These are phyloP conservation scores for Sternotherus odoratus DNA, from an alignment of 2,797 vertebrate genomes.

Conservation along the genomic window DNA sequence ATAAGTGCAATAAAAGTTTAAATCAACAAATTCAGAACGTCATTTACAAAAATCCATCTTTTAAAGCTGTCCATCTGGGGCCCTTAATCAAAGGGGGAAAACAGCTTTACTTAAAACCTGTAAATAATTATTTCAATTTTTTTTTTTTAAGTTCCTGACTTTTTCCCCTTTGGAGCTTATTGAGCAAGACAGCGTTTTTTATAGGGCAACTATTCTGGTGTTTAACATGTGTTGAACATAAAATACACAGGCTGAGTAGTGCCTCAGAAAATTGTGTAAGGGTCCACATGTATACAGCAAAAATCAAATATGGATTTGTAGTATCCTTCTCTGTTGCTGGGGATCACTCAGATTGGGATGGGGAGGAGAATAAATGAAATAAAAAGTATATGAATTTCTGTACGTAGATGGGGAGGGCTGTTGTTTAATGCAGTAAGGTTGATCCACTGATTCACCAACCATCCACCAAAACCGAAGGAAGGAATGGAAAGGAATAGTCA, in stretches of 20 bases:
- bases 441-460: not conserved
- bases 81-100: not conserved
- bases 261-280: constrained; percentile 43
- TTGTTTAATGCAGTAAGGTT: constrained; percentile 7
- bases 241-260: constrained; percentile 28
- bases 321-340: not conserved
- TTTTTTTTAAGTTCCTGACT: not conserved
- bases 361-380: constrained; percentile 23
- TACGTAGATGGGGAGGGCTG: not conserved
- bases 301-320: constrained; percentile 36
- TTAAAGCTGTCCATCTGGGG: not conserved
- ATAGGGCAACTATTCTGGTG: constrained; percentile 14
- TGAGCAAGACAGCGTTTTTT: constrained; percentile 35
- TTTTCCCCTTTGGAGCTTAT: constrained; percentile 7
- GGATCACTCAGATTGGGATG: not conserved
- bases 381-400: not conserved
- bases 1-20: not conserved
- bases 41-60: not conserved
- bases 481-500: not conserved
- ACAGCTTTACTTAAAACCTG: constrained; percentile 28
- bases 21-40: not conserved
- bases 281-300: not conserved
- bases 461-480: not conserved
- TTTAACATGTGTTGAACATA: constrained; percentile 61
- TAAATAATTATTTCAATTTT: constrained; percentile 14